A percentile compares a stretch with the other conserved stretches of the same genome.
phyloP scores from a whole-genome alignment of 1,140 invertebrate genomes.

The Limonius californicus region DNA sequence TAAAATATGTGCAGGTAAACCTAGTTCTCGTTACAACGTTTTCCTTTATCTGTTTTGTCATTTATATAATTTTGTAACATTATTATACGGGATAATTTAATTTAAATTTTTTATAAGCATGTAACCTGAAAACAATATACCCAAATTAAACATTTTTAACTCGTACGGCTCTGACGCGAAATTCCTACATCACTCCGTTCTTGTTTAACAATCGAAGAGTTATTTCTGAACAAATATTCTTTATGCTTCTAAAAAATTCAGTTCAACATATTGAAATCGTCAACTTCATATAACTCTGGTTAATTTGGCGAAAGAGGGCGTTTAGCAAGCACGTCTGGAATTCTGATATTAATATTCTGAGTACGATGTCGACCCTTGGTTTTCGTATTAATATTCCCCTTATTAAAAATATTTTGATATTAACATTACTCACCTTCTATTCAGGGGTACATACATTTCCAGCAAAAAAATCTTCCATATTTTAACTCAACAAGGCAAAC shows the following conservation, averaged over 20 bases:
- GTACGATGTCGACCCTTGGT: constrained; percentile 9
- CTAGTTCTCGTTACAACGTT: too few relatives aligned
- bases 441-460: constrained; percentile 7
- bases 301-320: constrained; percentile 11
- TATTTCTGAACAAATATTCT: constrained; percentile 8
- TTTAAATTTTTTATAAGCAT: too few relatives aligned
- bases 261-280: constrained; percentile 17
- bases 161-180: neutral
- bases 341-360: constrained; percentile 21
- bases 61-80: too few relatives aligned
- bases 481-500: too few relatives aligned
- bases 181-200: neutral
- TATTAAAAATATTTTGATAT: constrained; percentile 23
- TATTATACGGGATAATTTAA: too few relatives aligned
- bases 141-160: too few relatives aligned
- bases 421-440: constrained; percentile 21
- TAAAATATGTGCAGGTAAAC: too few relatives aligned
- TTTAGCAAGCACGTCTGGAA: constrained; percentile 16
- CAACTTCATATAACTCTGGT: constrained; percentile 17
- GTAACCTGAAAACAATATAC: too few relatives aligned
- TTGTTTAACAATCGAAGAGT: constrained; percentile 11
- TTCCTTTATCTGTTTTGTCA: too few relatives aligned
- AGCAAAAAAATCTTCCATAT: constrained; percentile 1
- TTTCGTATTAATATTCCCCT: constrained; percentile 19
- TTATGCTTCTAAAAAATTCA: constrained; percentile 9